Conservation (phyloP, 2,888 invertebrate genomes). For the Scrobipalpa atriplicella region DNA sequence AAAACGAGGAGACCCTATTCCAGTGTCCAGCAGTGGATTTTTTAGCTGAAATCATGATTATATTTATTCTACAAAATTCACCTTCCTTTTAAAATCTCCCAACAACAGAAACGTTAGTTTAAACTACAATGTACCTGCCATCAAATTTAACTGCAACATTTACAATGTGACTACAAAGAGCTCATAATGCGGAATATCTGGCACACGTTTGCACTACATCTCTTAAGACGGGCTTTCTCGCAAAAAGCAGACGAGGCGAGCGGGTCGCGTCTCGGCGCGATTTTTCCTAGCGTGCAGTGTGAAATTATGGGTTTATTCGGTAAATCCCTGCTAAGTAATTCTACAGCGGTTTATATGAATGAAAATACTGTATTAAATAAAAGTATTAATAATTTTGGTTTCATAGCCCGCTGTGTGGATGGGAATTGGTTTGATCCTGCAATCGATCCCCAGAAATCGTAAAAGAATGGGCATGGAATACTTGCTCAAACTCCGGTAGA, state of each 20-base stretch:
- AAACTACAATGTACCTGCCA: neutral
- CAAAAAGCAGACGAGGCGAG: constrained; percentile 19
- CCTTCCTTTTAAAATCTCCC: too few species aligned
- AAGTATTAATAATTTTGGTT: too few species aligned
- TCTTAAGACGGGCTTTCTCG: constrained; percentile 12
- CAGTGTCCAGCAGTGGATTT: too few species aligned
- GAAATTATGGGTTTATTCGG: constrained; percentile 1
- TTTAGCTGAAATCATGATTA: too few species aligned
- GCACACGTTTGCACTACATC: constrained; percentile 18
- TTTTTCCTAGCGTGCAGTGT: constrained; percentile 14
- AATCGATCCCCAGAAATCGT: too few species aligned
- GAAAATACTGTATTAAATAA: too few species aligned
- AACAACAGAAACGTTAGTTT: too few species aligned
- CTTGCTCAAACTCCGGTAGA: too few species aligned
- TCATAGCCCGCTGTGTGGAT: too few species aligned
- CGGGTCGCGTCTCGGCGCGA: neutral
- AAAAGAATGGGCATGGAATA: too few species aligned
- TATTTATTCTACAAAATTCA: too few species aligned
- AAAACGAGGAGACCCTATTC: too few species aligned
- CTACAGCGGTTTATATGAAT: neutral
- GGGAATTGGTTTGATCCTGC: neutral
- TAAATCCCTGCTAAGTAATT: neutral
- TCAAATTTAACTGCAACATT: neutral
- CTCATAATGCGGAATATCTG: constrained; percentile 3
- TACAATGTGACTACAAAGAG: constrained; percentile 1